A percentile compares a stretch with the other conserved stretches of the same genome.
Conservation (phyloP, 2,113 vertebrate genomes). For the Calyptomena viridis region DNA sequence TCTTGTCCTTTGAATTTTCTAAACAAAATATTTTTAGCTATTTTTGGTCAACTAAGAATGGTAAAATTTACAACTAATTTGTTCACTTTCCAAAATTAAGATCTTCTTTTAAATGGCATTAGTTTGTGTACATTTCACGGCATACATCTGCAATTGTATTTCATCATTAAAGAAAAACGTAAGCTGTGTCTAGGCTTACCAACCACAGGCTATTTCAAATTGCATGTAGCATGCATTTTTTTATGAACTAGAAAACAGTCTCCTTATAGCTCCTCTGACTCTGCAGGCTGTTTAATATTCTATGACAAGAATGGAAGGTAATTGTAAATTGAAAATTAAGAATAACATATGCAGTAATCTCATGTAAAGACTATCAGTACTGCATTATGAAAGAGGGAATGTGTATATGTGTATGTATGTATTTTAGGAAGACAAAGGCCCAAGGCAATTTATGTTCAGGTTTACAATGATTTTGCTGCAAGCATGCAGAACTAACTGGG, state of each 20-base stretch:
- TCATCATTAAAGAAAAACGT: background rate
- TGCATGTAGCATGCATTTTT: background rate
- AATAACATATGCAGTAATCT: conserved; percentile 26
- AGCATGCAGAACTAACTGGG: conserved; percentile 84
- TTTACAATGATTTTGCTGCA: conserved; percentile 82
- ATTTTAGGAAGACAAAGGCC: conserved; percentile 80
- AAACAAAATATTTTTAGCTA: background rate
- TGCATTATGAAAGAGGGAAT: conserved; percentile 61
- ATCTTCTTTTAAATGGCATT: background rate
- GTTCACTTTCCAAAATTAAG: background rate
- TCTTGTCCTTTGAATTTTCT: background rate
- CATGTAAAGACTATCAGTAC: conserved; percentile 57
- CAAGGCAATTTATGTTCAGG: conserved; percentile 78
- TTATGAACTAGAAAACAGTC: background rate
- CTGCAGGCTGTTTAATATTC: conserved; percentile 16
- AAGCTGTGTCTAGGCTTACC: background rate
- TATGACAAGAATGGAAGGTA: conserved; percentile 38
- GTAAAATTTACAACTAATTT: background rate
- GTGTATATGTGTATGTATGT: conserved; percentile 38
- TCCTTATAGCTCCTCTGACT: conserved; percentile 30
- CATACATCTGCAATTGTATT: background rate
- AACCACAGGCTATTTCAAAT: conserved; percentile 6
- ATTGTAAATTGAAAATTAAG: conserved; percentile 64
- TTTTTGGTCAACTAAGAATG: background rate
- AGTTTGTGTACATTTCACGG: background rate